A percentile compares a stretch with the other conserved stretches of the same genome.
phyloP scores from a whole-genome alignment of 2,888 invertebrate species.

The Priocnemis perturbator region DNA sequence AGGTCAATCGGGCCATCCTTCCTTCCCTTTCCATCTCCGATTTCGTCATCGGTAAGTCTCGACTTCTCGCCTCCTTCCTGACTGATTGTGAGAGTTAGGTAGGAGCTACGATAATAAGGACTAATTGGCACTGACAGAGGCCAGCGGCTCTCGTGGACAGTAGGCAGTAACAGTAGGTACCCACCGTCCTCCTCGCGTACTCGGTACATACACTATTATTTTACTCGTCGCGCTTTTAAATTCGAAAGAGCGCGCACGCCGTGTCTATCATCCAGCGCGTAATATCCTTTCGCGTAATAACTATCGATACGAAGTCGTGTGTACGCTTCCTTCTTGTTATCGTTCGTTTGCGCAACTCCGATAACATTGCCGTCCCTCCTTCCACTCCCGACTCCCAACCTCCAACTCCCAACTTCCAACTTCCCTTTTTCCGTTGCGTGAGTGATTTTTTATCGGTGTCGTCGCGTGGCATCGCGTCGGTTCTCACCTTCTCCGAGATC shows the following conservation, averaged over 20 bases:
- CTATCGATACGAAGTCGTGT: background rate
- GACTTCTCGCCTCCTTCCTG: conserved; percentile 7
- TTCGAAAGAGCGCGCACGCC: background rate
- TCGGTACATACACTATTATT: background rate
- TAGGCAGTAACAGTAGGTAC: background rate
- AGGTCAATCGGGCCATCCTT: background rate
- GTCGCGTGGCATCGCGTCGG: too few species aligned
- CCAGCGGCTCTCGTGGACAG: conserved; percentile 1
- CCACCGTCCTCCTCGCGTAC: conserved; percentile 3
- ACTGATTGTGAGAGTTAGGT: background rate
- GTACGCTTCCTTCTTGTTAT: background rate
- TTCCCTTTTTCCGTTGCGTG: too few species aligned
- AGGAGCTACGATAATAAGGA: conserved; percentile 43
- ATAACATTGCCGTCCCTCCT: background rate
- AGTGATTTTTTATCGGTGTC: too few species aligned
- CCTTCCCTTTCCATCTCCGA: background rate
- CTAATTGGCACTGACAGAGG: conserved; percentile 55
- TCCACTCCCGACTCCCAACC: background rate
- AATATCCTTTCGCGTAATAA: conserved; percentile 8
- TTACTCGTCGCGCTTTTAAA: background rate
- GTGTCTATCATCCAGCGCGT: too few species aligned
- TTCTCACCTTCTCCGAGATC: too few species aligned
- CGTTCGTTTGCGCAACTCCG: background rate
- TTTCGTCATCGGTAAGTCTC: background rate
- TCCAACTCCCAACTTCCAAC: too few species aligned